phyloP scores from a whole-genome alignment of 2,888 invertebrate species.

The Rhingia campestris region DNA sequence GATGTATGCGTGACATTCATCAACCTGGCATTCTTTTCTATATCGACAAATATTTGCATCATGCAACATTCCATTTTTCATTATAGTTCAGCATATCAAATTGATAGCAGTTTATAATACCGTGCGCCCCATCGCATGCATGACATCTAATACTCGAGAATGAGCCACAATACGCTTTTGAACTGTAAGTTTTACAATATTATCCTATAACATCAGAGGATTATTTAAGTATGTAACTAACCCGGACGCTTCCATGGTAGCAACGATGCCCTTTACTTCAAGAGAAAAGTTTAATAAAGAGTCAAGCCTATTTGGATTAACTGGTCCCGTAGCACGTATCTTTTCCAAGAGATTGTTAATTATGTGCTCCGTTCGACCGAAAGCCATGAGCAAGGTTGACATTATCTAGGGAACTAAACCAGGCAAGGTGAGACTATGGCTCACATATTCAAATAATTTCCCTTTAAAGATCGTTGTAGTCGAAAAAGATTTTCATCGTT shows the following conservation, averaged over 20 bases:
- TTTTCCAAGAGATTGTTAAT: background rate
- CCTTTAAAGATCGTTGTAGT: constrained; percentile 10
- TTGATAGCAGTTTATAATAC: background rate
- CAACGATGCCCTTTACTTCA: constrained; percentile 6
- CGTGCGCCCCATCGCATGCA: background rate
- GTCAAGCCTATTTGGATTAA: constrained; percentile 18
- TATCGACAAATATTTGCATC: background rate
- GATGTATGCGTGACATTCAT: background rate
- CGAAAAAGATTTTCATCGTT: constrained; percentile 2
- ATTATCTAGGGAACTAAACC: background rate
- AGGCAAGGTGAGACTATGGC: background rate
- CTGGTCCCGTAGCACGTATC: background rate
- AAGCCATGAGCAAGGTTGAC: background rate
- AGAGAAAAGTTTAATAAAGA: constrained; percentile 13
- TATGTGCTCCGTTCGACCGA: constrained; percentile 2
- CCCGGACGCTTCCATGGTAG: constrained; percentile 21
- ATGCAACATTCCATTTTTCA: constrained; percentile 6
- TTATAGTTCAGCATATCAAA: background rate
- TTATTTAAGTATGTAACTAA: constrained; percentile 17
- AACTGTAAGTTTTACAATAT: constrained; percentile 1
- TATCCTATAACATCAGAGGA: background rate
- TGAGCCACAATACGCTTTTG: constrained; percentile 25
- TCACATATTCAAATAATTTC: constrained; percentile 1
- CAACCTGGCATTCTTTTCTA: background rate
- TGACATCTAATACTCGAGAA: no score